Conservation (phyloP, 1,140 invertebrate genomes). For the Sinella curviseta region DNA sequence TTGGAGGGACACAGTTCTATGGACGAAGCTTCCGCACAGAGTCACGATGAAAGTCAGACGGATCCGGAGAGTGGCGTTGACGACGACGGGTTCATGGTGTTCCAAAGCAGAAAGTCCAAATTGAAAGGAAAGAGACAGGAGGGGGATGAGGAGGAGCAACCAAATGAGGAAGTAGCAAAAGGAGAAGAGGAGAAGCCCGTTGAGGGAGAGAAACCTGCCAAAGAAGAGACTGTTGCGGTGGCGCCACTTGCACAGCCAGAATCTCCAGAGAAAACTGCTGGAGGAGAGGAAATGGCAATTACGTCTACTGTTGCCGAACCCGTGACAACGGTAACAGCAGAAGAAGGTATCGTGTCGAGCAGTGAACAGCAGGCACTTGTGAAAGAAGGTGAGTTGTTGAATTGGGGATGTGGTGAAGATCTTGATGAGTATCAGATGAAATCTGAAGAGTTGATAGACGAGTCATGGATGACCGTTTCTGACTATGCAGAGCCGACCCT, state of each 20-base stretch:
- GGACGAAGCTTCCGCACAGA: neutral
- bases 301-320: neutral
- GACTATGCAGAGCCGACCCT: constrained; percentile 31
- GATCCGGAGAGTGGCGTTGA: neutral
- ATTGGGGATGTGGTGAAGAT: neutral
- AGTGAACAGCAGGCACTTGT: neutral
- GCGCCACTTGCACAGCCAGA: neutral
- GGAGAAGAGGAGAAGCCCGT: neutral
- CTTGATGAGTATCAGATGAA: neutral
- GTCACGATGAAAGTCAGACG: constrained; percentile 15
- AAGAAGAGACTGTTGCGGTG: neutral
- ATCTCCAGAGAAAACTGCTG: neutral
- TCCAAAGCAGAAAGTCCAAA: neutral
- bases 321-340: neutral
- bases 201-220: neutral
- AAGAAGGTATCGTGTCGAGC: neutral
- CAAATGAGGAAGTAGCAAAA: neutral
- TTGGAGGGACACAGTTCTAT: neutral
- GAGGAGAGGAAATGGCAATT: neutral
- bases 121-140: neutral
- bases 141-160: neutral
- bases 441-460: neutral
- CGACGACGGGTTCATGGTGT: neutral
- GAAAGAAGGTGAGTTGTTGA: constrained; percentile 20
- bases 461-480: constrained; percentile 17